These are phyloP conservation scores for Hipparchia semele DNA, from an alignment of 2,888 invertebrate species.

Conservation along the genomic window DNA sequence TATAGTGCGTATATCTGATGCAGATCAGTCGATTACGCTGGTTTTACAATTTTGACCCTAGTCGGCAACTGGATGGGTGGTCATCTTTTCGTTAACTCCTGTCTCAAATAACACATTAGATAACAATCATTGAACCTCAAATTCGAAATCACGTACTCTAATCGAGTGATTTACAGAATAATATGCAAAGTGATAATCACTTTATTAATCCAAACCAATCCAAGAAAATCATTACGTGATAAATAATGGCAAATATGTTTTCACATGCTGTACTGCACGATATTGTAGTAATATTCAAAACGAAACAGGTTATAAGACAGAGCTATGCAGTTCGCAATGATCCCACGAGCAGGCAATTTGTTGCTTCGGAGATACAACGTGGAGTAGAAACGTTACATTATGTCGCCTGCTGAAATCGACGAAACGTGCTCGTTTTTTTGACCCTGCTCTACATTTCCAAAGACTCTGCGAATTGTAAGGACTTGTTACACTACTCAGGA, in stretches of 20 bases:
- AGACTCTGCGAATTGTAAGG: neutral
- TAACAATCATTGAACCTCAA: too few species aligned
- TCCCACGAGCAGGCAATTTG: neutral
- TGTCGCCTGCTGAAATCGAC: constrained; percentile 8
- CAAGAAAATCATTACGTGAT: neutral
- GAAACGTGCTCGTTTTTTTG: constrained; percentile 1
- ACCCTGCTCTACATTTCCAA: neutral
- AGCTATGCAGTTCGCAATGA: neutral
- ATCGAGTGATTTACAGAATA: too few species aligned
- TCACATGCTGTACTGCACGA: neutral
- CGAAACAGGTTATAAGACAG: neutral
- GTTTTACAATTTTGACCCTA: too few species aligned
- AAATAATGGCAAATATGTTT: neutral
- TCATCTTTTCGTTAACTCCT: too few species aligned
- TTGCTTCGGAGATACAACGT: neutral
- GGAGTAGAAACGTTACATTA: neutral
- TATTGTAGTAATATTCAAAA: neutral
- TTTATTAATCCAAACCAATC: too few species aligned
- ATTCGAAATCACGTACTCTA: too few species aligned
- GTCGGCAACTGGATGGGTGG: too few species aligned
- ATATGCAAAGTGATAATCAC: too few species aligned
- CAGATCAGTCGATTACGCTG: too few species aligned
- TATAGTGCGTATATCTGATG: too few species aligned
- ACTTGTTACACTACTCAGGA: neutral
- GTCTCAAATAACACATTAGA: too few species aligned